These are phyloP conservation scores for Meiosimyza platycephala DNA, from an alignment of 2,888 invertebrate species.

Conservation along the genomic window DNA sequence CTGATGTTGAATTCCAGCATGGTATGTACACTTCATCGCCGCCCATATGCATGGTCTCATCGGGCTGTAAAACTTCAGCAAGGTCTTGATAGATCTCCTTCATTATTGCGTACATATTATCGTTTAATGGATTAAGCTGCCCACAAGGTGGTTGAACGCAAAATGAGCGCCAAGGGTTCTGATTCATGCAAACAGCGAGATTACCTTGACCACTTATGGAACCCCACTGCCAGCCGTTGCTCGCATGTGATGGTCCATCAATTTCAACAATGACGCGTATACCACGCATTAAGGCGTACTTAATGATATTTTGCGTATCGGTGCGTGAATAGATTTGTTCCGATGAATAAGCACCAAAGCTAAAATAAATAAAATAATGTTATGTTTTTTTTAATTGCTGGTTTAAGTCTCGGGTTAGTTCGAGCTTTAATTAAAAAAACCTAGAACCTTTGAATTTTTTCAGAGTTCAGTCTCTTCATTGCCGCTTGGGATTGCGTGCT, in stretches of 20 bases:
- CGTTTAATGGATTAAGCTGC: slow-evolving; percentile 83
- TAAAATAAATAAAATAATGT: slow-evolving; percentile 52
- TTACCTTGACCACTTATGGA: slow-evolving; percentile 71
- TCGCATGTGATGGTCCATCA: slow-evolving; percentile 88
- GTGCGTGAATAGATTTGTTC: slow-evolving; percentile 76
- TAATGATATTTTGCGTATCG: slow-evolving; percentile 76
- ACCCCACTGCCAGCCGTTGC: slow-evolving; percentile 88
- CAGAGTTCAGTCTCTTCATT: too few species aligned
- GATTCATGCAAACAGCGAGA: slow-evolving; percentile 75
- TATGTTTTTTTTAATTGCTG: neutral
- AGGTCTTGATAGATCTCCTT: slow-evolving; percentile 78
- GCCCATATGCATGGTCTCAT: slow-evolving; percentile 81
- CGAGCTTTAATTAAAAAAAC: too few species aligned
- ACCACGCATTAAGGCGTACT: slow-evolving; percentile 83
- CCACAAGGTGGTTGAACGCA: slow-evolving; percentile 90
- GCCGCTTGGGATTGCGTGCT: too few species aligned
- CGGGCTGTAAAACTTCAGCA: slow-evolving; percentile 71
- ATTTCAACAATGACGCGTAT: slow-evolving; percentile 89
- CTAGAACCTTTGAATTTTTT: too few species aligned
- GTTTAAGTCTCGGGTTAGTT: too few species aligned
- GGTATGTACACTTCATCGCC: slow-evolving; percentile 79
- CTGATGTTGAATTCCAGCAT: slow-evolving; percentile 82
- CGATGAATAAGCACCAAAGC: slow-evolving; percentile 80
- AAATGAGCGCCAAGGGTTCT: slow-evolving; percentile 76
- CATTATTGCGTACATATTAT: slow-evolving; percentile 75